phyloP scores from a whole-genome alignment of 2,797 vertebrate species.

The Pitangus sulphuratus region DNA sequence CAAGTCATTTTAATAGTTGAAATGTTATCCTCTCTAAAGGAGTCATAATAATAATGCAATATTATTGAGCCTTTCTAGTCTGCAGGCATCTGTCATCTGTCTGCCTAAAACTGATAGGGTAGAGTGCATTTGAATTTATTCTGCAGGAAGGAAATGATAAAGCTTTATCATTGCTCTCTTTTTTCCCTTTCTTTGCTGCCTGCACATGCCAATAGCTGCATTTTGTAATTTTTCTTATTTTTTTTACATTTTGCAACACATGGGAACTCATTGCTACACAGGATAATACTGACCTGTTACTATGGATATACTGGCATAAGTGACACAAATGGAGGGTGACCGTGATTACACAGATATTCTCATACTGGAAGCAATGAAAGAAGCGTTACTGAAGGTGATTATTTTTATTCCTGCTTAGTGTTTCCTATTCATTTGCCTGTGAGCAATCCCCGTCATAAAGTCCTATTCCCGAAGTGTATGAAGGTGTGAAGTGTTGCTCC shows the following conservation, averaged over 20 bases:
- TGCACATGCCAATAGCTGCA: neutral
- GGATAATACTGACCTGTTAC: neutral
- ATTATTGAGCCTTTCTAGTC: conserved; percentile 47
- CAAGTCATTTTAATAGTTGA: conserved; percentile 54
- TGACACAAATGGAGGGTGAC: conserved; percentile 16
- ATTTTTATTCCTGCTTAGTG: neutral
- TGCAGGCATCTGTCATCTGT: conserved; percentile 46
- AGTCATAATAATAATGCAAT: conserved; percentile 40
- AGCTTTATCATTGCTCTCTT: conserved; percentile 4
- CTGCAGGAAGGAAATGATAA: conserved; percentile 8
- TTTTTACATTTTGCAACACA: neutral
- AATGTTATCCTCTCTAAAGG: conserved; percentile 46
- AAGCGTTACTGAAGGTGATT: neutral
- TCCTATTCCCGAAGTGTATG: neutral
- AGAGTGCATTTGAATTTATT: conserved; percentile 45
- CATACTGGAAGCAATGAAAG: neutral
- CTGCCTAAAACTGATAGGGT: conserved; percentile 42
- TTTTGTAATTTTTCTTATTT: neutral
- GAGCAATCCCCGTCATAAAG: neutral
- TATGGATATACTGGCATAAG: neutral
- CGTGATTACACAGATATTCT: neutral
- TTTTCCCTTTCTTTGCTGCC: neutral
- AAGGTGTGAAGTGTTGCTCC: neutral
- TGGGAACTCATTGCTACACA: neutral
- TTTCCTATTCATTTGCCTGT: neutral